Conservation (phyloP, 2,797 vertebrate genomes). For the Petrocephalus schoutedeni region DNA sequence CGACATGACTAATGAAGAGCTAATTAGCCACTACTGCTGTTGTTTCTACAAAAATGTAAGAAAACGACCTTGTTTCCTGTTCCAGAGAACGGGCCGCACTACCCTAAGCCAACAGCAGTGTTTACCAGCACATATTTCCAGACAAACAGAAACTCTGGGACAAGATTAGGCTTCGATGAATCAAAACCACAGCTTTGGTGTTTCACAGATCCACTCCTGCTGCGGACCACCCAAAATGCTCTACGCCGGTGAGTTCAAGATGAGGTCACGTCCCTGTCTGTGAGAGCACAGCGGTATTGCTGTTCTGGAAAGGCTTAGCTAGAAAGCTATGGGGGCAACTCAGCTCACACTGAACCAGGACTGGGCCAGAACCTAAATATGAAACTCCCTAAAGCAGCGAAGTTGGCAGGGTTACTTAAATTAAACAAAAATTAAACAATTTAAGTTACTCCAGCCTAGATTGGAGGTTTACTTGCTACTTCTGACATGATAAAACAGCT, state of each 20-base stretch:
- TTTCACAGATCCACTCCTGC: not conserved
- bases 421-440: not conserved
- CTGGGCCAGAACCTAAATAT: not conserved
- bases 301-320: not conserved
- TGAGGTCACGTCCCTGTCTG: not conserved
- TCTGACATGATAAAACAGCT: not conserved
- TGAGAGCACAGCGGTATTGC: not conserved
- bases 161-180: not conserved
- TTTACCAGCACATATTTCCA: slow-evolving; percentile 15
- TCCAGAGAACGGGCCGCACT: slow-evolving; percentile 31
- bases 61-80: slow-evolving; percentile 35
- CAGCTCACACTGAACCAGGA: slow-evolving; percentile 1
- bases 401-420: not conserved
- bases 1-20: slow-evolving; percentile 18
- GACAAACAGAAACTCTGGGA: not conserved
- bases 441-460: not conserved
- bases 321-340: not conserved
- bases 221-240: slow-evolving; percentile 9
- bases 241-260: not conserved
- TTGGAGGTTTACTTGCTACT: not conserved
- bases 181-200: not conserved
- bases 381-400: not conserved
- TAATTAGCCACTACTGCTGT: slow-evolving; percentile 18
- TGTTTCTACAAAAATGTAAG: slow-evolving; percentile 27
- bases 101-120: not conserved